Conservation (phyloP, 2,113 vertebrate species). For the Chroicocephalus ridibundus region DNA sequence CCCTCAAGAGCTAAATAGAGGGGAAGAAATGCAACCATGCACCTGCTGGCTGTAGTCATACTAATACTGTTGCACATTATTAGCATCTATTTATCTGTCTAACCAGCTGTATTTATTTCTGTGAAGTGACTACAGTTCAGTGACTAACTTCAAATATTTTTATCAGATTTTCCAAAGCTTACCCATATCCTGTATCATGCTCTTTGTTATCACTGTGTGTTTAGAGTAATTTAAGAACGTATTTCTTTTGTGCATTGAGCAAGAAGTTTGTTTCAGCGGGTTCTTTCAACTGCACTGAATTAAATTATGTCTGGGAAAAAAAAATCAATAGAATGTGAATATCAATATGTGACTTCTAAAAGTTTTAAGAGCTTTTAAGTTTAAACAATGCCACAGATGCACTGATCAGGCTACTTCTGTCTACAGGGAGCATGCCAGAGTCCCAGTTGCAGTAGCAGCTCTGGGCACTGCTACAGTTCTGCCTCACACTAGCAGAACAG, state of each 20-base stretch:
- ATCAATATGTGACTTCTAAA: background rate
- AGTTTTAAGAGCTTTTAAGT: background rate
- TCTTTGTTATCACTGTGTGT: background rate
- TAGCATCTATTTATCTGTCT: background rate
- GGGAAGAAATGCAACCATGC: background rate
- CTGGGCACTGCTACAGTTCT: background rate
- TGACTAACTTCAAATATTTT: background rate
- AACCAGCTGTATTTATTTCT: background rate
- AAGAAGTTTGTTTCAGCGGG: background rate
- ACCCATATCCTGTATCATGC: background rate
- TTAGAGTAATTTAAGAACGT: background rate
- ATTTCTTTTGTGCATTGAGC: background rate
- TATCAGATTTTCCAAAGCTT: background rate
- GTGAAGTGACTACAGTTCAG: background rate
- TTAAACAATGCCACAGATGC: background rate
- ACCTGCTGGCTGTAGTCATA: background rate
- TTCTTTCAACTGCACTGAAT: background rate
- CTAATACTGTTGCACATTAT: background rate
- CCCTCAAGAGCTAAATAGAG: background rate
- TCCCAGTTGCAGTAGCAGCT: background rate
- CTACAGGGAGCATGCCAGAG: rapidly evolving
- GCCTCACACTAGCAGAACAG: background rate
- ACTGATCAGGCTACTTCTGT: background rate
- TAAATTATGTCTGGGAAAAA: background rate
- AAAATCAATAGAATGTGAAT: background rate